Base-by-base conservation (phyloP, 1,140 invertebrate genomes). In the Acromyrmex heyeri region DNA sequence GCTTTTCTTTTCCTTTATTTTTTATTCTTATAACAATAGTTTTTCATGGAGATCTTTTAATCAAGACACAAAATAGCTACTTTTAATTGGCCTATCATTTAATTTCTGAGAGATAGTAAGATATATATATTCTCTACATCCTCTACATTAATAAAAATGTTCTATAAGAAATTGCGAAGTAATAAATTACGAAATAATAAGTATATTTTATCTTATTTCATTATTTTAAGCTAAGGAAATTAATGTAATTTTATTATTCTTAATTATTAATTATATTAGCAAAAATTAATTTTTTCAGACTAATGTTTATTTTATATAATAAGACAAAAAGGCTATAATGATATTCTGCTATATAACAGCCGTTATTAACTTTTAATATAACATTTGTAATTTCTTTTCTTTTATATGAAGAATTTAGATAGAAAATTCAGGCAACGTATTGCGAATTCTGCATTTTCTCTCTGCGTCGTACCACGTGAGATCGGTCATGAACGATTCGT, bases 401-500 rank as follows among this genome's bases (percentile, higher is more conserved):
- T 34, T 64, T 2, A 18, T 30, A 1, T 1, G 3, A 27, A 7
- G 18, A 55, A 27, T 72, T 55, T 55, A 10, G 3, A 53, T 12
- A 65, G 30, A 34, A 64, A 12, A 67, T 57, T 61, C 16, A 81
- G 12, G 53, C 44, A 4, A 75, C 44, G 5, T 65, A 61, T 57
- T 12, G n/a, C 55, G n/a, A 53, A 59, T 61, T 70, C 27, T 6
- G 0, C 50, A 67, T 86, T 24, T 24, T 24, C 24, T 24, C 24
- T 81, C 72, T 65, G 79, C 70, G 50, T 50, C 69, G 64, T 73
- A 72, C 67, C 55, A 69, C 72, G 24, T 30, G 48, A 87, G 88
- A 91, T 89, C 87, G 86, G 87, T 91, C 89, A 86, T 89, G 81
- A 92, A 24, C 24, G 24, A 24, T 24, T 24, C 24, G 24, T 24